Percentiles rank a stretch among this genome's conserved stretches.
Evolutionary conservation across 2,888 invertebrate species (phyloP).

Genomic region (Ochlodes sylvanus): DNA sequence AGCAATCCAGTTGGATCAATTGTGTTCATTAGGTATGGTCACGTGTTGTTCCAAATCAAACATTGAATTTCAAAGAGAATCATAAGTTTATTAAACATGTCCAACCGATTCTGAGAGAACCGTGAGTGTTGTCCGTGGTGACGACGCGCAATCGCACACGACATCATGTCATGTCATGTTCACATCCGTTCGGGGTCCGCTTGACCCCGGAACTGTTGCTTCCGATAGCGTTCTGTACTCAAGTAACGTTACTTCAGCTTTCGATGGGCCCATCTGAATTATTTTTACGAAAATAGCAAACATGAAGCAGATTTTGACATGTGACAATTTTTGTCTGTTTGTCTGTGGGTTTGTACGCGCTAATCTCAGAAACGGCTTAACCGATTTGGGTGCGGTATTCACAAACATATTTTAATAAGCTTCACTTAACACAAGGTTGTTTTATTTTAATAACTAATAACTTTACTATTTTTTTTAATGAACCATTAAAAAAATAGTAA

Average conservation of each 20-base stretch:
- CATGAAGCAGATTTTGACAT: background rate
- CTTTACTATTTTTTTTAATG: no score
- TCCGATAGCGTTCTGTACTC: background rate
- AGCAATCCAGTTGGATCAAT: no score
- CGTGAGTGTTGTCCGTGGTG: background rate
- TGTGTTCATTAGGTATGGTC: no score
- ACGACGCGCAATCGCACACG: conserved; percentile 1
- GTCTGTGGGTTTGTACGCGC: no score
- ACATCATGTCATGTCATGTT: conserved; percentile 17
- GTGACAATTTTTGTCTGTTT: no score
- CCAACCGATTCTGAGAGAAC: background rate
- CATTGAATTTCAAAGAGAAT: background rate
- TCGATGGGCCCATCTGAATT: background rate
- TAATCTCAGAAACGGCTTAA: no score
- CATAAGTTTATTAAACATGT: background rate
- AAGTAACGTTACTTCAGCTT: background rate
- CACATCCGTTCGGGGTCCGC: conserved; percentile 3
- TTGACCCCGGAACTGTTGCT: conserved; percentile 29
- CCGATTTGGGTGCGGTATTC: no score
- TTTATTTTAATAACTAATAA: no score
- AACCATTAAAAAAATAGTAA: no score
- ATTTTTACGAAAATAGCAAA: background rate
- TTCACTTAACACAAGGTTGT: no score
- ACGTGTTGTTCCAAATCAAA: no score
- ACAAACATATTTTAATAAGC: background rate